phyloP scores from a whole-genome alignment of 2,888 invertebrate genomes.

The Ferdinandea cuprea region DNA sequence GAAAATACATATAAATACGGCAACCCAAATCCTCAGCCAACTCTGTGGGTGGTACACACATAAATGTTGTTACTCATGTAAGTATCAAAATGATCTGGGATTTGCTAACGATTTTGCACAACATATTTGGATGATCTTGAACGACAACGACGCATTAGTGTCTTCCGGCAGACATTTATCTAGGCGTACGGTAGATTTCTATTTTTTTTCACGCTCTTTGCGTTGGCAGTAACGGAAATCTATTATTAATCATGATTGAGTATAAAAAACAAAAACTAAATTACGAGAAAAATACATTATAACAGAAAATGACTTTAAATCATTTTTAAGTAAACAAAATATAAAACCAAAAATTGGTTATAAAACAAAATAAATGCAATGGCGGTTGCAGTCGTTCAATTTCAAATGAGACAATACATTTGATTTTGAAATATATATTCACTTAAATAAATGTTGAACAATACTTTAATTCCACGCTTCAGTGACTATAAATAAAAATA shows the following conservation, averaged over 20 bases:
- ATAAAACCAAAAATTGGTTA: background rate
- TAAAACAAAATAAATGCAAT: background rate
- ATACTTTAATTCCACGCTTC: background rate
- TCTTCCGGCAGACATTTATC: background rate
- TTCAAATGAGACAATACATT: background rate
- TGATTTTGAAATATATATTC: background rate
- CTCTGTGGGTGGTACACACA: slow-evolving; percentile 2
- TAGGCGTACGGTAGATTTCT: background rate
- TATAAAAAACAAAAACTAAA: background rate
- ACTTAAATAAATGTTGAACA: background rate
- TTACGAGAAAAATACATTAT: background rate
- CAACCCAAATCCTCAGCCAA: background rate
- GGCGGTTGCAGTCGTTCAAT: background rate
- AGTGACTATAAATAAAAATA: background rate
- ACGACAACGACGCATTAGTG: background rate
- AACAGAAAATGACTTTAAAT: background rate
- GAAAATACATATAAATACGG: too few relatives aligned
- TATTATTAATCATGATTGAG: slow-evolving; percentile 4
- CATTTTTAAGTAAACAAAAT: background rate
- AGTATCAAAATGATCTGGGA: background rate
- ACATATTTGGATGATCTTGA: background rate
- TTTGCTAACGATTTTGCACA: background rate
- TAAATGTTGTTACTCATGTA: too few relatives aligned
- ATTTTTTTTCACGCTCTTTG: background rate
- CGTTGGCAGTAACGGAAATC: background rate